These are phyloP conservation scores for Melanotaenia boesemani DNA, from an alignment of 2,797 vertebrate species.

Conservation along the genomic window DNA sequence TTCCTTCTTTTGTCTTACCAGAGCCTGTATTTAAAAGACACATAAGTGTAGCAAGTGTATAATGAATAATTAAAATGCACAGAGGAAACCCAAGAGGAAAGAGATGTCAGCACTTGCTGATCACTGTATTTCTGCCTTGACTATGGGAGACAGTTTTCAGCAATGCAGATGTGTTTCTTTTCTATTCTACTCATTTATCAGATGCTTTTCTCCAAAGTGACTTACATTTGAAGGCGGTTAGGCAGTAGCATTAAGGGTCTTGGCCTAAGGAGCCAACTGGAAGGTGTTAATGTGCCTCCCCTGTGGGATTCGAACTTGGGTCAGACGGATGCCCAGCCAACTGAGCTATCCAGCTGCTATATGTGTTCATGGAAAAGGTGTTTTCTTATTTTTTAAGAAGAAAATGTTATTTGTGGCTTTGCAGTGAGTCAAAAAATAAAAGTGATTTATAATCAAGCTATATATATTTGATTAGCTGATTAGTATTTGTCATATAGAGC, in stretches of 20 bases:
- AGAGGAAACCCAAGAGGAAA: constrained; percentile 42
- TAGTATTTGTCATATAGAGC: neutral
- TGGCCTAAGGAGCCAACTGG: too few species aligned
- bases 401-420: constrained; percentile 10
- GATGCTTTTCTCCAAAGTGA: too few species aligned
- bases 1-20: constrained; percentile 26
- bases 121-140: constrained; percentile 44
- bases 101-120: constrained; percentile 34
- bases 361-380: neutral
- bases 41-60: constrained; percentile 38
- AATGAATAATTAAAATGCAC: constrained; percentile 63
- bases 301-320: too few species aligned
- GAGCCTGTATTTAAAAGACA: constrained; percentile 23
- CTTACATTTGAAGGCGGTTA: too few species aligned
- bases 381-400: neutral
- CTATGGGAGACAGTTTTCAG: constrained; percentile 19
- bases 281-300: too few species aligned
- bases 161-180: constrained; percentile 1
- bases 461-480: neutral
- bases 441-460: constrained; percentile 33
- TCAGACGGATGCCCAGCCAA: too few species aligned
- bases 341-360: too few species aligned
- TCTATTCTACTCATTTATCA: too few species aligned
- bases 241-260: too few species aligned
- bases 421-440: constrained; percentile 10